Evolutionary conservation across 2,888 invertebrate species (phyloP).

Genomic region (Volucella bombylans): DNA sequence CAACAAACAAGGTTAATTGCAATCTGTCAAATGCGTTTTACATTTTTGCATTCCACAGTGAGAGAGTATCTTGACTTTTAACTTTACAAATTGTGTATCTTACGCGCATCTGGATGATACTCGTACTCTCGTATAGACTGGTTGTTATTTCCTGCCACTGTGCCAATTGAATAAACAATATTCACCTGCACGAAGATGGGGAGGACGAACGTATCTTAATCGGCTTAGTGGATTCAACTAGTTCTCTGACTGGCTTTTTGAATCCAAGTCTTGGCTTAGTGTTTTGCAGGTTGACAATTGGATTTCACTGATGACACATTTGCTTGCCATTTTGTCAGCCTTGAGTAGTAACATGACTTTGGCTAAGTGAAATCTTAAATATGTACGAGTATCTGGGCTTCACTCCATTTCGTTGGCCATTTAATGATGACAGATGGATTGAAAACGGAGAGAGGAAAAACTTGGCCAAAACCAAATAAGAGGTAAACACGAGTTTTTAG

Average conservation of each 20-base stretch:
- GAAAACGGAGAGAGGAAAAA: constrained; percentile 45
- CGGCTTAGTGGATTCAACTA: constrained; percentile 52
- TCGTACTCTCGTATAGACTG: too few relatives aligned
- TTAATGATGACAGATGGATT: constrained; percentile 69
- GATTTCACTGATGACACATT: constrained; percentile 2
- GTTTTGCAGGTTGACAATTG: background rate
- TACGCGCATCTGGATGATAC: constrained; percentile 36
- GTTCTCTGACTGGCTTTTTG: constrained; percentile 18
- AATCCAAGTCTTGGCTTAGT: constrained; percentile 12
- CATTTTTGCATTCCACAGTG: background rate
- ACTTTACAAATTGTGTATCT: constrained; percentile 37
- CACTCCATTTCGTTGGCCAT: constrained; percentile 29
- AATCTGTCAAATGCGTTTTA: constrained; percentile 51
- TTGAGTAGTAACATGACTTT: constrained; percentile 21
- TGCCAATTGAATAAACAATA: constrained; percentile 61
- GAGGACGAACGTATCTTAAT: constrained; percentile 29
- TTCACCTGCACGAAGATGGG: constrained; percentile 1
- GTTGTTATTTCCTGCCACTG: constrained; percentile 13
- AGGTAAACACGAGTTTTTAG: constrained; percentile 16
- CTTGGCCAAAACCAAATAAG: constrained; percentile 24
- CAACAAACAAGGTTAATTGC: constrained; percentile 62
- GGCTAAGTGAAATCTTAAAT: constrained; percentile 68
- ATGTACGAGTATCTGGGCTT: constrained; percentile 21
- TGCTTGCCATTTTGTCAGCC: constrained; percentile 55
- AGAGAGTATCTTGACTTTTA: constrained; percentile 13